Evolutionary conservation across 1,140 invertebrate species (phyloP).

Genomic region (Periplaneta americana): DNA sequence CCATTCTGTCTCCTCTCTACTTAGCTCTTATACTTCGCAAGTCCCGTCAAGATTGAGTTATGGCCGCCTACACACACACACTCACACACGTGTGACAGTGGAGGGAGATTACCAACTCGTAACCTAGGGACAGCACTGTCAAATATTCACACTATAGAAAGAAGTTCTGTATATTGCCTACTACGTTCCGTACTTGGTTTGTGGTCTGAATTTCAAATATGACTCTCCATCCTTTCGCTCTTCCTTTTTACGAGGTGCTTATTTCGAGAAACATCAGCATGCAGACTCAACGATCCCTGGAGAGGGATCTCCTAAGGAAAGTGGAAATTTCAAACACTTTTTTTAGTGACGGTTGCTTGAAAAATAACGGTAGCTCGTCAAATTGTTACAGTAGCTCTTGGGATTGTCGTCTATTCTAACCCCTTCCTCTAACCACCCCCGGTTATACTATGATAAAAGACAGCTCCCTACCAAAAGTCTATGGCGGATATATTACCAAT

Average conservation of each 20-base stretch:
- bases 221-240: not conserved
- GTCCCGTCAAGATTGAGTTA: not conserved
- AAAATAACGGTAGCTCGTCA: not conserved
- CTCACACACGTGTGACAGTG: not conserved
- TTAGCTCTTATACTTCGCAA: not conserved
- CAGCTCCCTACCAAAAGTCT: not conserved
- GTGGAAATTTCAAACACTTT: not conserved
- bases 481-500: not conserved
- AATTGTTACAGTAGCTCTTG: not conserved
- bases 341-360: not conserved
- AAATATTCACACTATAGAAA: slow-evolving; percentile 2
- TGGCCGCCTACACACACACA: not conserved
- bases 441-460: not conserved
- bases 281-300: not conserved
- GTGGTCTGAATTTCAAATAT: slow-evolving; percentile 7
- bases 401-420: not conserved
- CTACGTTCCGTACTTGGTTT: not conserved
- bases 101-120: not conserved
- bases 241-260: slow-evolving; percentile 5
- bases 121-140: not conserved
- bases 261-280: slow-evolving; percentile 1
- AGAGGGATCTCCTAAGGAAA: not conserved
- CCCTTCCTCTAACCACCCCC: not conserved
- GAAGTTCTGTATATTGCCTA: not conserved
- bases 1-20: not conserved